phyloP scores from a whole-genome alignment of 92 coral and sea anemone genomes.

The Galaxea fascicularis region DNA sequence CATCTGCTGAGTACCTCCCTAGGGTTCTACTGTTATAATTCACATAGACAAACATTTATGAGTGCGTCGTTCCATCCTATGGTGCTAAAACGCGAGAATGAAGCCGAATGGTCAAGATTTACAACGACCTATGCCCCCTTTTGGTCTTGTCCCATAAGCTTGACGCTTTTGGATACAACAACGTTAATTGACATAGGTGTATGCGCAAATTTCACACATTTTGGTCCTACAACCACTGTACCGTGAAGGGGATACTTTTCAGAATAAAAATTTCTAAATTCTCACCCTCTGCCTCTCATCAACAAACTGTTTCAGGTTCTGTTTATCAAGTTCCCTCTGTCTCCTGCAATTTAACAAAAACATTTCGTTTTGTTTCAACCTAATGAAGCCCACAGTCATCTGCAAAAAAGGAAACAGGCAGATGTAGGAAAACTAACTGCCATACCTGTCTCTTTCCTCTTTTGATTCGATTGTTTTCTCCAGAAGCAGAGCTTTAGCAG shows the following conservation, averaged over 20 bases:
- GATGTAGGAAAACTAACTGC: not conserved
- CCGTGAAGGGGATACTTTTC: not conserved
- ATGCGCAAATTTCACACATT: too few relatives aligned
- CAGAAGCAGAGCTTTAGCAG: slow-evolving; percentile 60
- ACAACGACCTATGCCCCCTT: too few relatives aligned
- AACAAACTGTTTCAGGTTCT: slow-evolving; percentile 81
- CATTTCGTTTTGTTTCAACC: not conserved
- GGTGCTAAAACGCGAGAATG: too few relatives aligned
- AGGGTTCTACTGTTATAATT: too few relatives aligned
- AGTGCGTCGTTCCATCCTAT: too few relatives aligned
- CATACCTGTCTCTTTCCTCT: slow-evolving; percentile 93
- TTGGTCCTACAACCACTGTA: not conserved
- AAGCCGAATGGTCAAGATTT: too few relatives aligned
- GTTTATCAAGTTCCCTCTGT: slow-evolving; percentile 82
- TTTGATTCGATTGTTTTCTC: slow-evolving; percentile 80
- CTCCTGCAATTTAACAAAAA: slow-evolving; percentile 54
- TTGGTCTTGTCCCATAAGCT: too few relatives aligned
- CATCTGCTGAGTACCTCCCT: too few relatives aligned
- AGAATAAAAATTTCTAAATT: not conserved
- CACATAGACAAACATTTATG: too few relatives aligned
- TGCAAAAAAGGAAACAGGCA: too few relatives aligned
- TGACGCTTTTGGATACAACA: too few relatives aligned
- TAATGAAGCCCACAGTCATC: not conserved
- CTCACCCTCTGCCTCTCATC: slow-evolving; percentile 89
- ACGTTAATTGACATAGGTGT: too few relatives aligned